A percentile compares a stretch with the other conserved stretches of the same genome.
phyloP scores from a whole-genome alignment of 2,113 vertebrate genomes.

The Corythornis vintsioides region DNA sequence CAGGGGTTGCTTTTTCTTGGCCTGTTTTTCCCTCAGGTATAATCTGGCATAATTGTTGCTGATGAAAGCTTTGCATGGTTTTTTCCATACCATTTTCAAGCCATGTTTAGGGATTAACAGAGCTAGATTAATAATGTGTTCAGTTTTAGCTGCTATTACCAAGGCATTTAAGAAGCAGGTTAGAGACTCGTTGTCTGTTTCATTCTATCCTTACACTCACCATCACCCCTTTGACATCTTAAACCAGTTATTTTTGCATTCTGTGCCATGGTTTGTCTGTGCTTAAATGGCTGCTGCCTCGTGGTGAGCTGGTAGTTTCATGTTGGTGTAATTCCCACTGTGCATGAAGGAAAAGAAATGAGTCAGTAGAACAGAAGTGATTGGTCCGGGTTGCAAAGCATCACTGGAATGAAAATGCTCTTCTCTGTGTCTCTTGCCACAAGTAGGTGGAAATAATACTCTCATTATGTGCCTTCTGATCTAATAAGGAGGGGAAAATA shows the following conservation, averaged over 20 bases:
- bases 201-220: background rate
- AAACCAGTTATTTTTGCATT: background rate
- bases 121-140: background rate
- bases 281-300: background rate
- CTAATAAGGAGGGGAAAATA: background rate
- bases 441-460: conserved; percentile 22
- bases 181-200: background rate
- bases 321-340: background rate
- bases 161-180: background rate
- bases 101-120: background rate
- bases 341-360: background rate
- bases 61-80: background rate
- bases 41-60: background rate
- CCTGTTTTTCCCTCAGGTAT: background rate
- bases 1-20: background rate
- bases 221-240: background rate
- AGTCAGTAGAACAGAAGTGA: background rate
- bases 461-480: background rate
- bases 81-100: background rate
- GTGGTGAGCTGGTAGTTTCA: background rate
- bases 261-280: background rate
- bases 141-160: background rate
- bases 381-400: background rate
- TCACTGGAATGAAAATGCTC: background rate
- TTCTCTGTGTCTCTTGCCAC: background rate